These are phyloP conservation scores for Setipinna tenuifilis DNA, from an alignment of 2,797 vertebrate genomes.

Conservation along the genomic window DNA sequence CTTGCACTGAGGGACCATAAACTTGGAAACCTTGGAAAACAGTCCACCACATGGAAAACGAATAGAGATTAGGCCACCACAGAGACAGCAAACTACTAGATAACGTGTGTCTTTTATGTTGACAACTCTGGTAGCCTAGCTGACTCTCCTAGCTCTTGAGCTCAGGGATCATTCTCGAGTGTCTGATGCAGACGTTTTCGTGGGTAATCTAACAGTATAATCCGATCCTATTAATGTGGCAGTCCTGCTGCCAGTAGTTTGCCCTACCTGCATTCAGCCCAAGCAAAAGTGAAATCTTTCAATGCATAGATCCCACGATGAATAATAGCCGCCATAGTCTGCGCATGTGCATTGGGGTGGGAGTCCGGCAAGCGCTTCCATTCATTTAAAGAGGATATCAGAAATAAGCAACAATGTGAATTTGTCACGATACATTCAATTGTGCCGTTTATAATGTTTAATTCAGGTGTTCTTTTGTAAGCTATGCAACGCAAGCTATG, in stretches of 20 bases:
- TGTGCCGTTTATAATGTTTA: too few relatives aligned
- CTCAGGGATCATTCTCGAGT: too few relatives aligned
- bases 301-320: not conserved
- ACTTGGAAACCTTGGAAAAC: not conserved
- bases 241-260: too few relatives aligned
- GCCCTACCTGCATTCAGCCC: not conserved
- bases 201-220: not conserved
- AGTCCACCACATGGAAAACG: not conserved
- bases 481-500: too few relatives aligned
- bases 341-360: not conserved
- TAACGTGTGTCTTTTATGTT: not conserved
- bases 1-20: not conserved
- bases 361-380: too few relatives aligned
- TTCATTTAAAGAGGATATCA: too few relatives aligned
- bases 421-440: too few relatives aligned
- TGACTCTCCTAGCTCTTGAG: too few relatives aligned
- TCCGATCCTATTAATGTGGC: too few relatives aligned
- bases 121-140: too few relatives aligned
- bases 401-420: too few relatives aligned
- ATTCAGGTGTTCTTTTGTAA: too few relatives aligned
- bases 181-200: not conserved
- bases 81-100: not conserved
- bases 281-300: not conserved
- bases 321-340: not conserved
- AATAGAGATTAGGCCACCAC: not conserved